These are phyloP conservation scores for Pantherophis guttatus DNA, from an alignment of 2,113 vertebrate species.

Conservation along the genomic window DNA sequence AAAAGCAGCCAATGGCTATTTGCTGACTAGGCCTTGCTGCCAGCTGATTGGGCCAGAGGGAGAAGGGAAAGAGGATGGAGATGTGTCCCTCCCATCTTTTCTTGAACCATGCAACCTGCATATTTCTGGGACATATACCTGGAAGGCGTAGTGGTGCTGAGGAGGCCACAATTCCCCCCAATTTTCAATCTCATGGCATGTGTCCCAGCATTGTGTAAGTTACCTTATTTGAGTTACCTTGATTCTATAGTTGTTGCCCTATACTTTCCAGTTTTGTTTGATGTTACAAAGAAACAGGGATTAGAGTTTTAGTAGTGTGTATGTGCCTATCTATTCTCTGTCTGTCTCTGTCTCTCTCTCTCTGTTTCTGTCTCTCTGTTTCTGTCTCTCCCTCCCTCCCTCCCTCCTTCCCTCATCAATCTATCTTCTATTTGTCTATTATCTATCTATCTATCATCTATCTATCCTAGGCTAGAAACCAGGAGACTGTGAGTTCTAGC, in stretches of 20 bases:
- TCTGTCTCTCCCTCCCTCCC: rapidly evolving
- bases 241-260: not conserved
- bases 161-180: not conserved
- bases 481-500: not conserved
- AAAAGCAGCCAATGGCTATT: no score
- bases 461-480: not conserved
- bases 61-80: no score
- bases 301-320: not conserved
- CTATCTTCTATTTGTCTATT: not conserved
- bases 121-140: no score
- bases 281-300: not conserved
- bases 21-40: no score
- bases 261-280: not conserved
- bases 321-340: not conserved
- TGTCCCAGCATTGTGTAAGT: not conserved
- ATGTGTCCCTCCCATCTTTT: no score
- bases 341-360: not conserved
- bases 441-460: no score
- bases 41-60: no score
- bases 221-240: not conserved
- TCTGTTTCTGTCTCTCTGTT: no score
- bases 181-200: not conserved
- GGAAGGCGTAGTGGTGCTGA: no score
- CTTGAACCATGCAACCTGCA: not conserved
- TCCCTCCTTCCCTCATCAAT: not conserved